phyloP scores from a whole-genome alignment of 1,140 invertebrate species.

The Drepana arcuata region DNA sequence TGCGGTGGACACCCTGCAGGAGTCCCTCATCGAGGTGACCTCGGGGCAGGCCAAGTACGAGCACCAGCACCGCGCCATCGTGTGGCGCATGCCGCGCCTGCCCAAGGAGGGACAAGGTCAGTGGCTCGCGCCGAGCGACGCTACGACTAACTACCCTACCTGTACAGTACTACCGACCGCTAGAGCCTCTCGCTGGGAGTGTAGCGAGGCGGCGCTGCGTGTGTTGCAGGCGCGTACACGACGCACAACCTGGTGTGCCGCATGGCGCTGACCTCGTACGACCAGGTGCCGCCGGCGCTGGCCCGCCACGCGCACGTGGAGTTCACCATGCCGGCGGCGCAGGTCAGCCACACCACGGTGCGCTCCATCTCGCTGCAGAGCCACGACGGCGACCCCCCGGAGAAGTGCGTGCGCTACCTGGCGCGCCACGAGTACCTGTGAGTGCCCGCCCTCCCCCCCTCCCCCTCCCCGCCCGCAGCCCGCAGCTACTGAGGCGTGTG shows the following conservation, averaged over 20 bases:
- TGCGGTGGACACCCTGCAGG: slow-evolving; percentile 90
- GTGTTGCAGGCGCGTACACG: slow-evolving; percentile 89
- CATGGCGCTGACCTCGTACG: slow-evolving; percentile 95
- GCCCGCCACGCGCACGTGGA: slow-evolving; percentile 92
- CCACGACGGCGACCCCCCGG: slow-evolving; percentile 94
- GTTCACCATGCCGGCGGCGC: slow-evolving; percentile 99
- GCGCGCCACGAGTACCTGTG: slow-evolving; percentile 96
- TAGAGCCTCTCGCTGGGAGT: too few relatives aligned
- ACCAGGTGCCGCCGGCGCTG: slow-evolving; percentile 95
- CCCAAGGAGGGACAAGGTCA: slow-evolving; percentile 98
- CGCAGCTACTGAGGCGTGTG: background rate
- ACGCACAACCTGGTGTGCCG: slow-evolving; percentile 94
- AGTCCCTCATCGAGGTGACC: slow-evolving; percentile 96
- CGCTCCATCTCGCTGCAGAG: slow-evolving; percentile 94
- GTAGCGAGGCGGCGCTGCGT: too few relatives aligned
- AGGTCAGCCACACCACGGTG: slow-evolving; percentile 96
- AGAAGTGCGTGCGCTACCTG: slow-evolving; percentile 98
- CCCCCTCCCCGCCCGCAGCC: background rate
- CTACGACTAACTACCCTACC: too few relatives aligned
- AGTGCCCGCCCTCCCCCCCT: slow-evolving; percentile 35
- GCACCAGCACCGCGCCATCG: slow-evolving; percentile 96
- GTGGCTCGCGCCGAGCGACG: slow-evolving; percentile 88
- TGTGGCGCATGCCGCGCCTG: slow-evolving; percentile 96
- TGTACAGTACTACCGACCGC: too few relatives aligned
- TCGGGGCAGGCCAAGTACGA: slow-evolving; percentile 99